Conservation (phyloP, 2,797 vertebrate genomes). For the Choloepus didactylus region DNA sequence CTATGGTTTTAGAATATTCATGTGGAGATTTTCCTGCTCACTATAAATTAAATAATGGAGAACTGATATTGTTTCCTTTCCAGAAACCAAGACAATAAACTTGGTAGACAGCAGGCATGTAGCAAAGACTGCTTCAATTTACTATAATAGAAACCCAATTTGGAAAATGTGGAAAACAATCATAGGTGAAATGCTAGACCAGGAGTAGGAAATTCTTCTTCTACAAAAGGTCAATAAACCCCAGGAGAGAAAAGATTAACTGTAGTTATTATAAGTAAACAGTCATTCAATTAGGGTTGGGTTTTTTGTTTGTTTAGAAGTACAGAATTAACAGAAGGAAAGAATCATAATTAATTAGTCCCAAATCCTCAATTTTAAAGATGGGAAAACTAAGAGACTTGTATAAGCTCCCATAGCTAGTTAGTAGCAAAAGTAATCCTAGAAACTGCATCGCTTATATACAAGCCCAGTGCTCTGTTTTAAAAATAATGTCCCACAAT, state of each 20-base stretch:
- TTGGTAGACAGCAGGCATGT: neutral
- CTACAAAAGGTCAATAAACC: neutral
- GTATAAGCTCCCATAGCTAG: neutral
- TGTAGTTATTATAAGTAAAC: conserved; percentile 2
- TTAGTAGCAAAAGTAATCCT: conserved; percentile 9
- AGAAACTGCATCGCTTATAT: neutral
- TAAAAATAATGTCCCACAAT: neutral
- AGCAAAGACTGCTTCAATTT: conserved; percentile 1
- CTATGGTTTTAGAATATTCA: conserved; percentile 38
- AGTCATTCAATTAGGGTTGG: neutral
- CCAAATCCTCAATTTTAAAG: conserved; percentile 58
- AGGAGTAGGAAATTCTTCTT: conserved; percentile 25
- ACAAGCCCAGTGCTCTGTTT: neutral
- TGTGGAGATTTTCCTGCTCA: conserved; percentile 2
- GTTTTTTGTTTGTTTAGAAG: conserved; percentile 60
- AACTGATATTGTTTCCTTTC: conserved; percentile 35
- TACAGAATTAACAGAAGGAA: conserved; percentile 57
- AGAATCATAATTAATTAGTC: conserved; percentile 61
- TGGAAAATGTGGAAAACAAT: conserved; percentile 32
- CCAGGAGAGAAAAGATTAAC: neutral
- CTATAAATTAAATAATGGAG: conserved; percentile 41
- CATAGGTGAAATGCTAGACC: conserved; percentile 49
- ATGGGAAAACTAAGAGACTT: conserved; percentile 21
- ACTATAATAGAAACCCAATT: conserved; percentile 17
- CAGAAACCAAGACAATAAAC: conserved; percentile 52